These are phyloP conservation scores for Gymnarchus niloticus DNA, from an alignment of 2,113 vertebrate species.

Conservation along the genomic window DNA sequence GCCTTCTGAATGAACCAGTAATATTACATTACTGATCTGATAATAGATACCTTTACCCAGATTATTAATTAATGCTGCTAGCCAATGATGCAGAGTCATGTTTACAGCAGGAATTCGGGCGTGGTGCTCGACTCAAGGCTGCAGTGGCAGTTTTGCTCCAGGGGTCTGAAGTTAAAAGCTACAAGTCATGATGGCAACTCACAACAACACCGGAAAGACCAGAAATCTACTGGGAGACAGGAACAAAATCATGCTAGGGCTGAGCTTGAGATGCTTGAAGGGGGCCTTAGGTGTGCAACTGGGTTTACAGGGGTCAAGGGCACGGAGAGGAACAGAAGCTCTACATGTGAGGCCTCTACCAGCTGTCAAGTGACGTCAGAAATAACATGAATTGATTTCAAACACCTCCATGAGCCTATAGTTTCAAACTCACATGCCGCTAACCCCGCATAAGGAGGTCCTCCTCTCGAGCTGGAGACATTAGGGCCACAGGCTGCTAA, in stretches of 20 bases:
- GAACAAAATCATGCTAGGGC: not conserved
- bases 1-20: not conserved
- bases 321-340: not conserved
- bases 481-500: too few species aligned
- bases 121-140: not conserved
- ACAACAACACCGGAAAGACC: not conserved
- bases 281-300: not conserved
- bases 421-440: not conserved
- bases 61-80: constrained; percentile 6
- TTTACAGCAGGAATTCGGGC: not conserved
- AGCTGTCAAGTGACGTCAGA: too few species aligned
- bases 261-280: not conserved
- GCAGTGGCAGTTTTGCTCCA: not conserved
- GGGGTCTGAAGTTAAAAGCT: constrained; percentile 1
- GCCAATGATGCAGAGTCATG: not conserved
- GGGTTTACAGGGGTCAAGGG: not conserved
- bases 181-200: not conserved
- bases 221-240: not conserved
- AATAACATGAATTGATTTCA: too few species aligned
- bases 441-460: too few species aligned
- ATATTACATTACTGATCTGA: not conserved
- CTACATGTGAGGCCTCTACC: too few species aligned
- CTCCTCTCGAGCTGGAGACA: too few species aligned
- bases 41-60: not conserved
- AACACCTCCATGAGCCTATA: not conserved